Evolutionary conservation across 2,113 vertebrate genomes (phyloP).

Genomic region (Atherinomorus stipes): DNA sequence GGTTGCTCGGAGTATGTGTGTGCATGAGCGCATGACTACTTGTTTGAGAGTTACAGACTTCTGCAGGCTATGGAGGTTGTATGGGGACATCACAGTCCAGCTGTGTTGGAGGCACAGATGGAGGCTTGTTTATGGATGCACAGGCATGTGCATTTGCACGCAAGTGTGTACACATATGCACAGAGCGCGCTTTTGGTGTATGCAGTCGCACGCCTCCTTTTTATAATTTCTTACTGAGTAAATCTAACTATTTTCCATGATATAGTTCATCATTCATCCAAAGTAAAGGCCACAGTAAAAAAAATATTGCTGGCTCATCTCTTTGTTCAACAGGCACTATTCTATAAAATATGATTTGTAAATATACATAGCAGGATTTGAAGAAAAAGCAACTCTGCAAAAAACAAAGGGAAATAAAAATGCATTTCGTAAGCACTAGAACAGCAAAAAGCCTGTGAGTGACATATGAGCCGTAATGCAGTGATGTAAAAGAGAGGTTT

Average conservation of each 20-base stretch:
- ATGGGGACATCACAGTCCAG: constrained; percentile 65
- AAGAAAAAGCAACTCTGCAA: neutral
- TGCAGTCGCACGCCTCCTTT: constrained; percentile 16
- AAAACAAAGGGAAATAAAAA: neutral
- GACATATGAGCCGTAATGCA: constrained; percentile 30
- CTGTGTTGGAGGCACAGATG: constrained; percentile 76
- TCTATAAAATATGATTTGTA: constrained; percentile 16
- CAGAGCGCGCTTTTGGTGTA: constrained; percentile 17
- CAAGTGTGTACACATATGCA: constrained; percentile 40
- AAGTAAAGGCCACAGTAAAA: constrained; percentile 43
- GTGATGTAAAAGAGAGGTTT: constrained; percentile 37
- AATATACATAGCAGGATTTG: neutral
- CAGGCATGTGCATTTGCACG: constrained; percentile 41
- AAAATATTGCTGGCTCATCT: constrained; percentile 13
- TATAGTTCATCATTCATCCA: constrained; percentile 29
- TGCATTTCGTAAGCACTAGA: constrained; percentile 22
- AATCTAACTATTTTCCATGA: constrained; percentile 35
- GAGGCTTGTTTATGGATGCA: constrained; percentile 64
- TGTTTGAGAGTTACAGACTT: constrained; percentile 24
- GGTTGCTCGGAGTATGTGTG: constrained; percentile 4
- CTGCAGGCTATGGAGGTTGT: constrained; percentile 55
- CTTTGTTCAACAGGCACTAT: neutral
- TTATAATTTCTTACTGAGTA: constrained; percentile 23
- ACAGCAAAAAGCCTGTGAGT: constrained; percentile 42
- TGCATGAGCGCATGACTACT: constrained; percentile 2